Conservation (phyloP, 1,140 invertebrate genomes). For the Caenorhabditis tropicalis region DNA sequence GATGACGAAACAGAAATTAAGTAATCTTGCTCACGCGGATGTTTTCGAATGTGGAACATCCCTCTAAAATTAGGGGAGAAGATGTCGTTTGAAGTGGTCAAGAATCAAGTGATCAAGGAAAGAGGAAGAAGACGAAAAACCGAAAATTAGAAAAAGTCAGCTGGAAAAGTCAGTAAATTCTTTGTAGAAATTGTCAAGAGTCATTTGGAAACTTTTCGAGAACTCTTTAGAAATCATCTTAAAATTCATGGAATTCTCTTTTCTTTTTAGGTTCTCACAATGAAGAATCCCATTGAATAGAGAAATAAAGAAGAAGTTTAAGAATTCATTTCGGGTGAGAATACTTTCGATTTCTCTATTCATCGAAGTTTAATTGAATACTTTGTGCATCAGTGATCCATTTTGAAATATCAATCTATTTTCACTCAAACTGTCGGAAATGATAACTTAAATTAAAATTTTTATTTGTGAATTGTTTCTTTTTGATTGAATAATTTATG, state of each 20-base stretch:
- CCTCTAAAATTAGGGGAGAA: not conserved
- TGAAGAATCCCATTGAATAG: not conserved
- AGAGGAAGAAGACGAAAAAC: not conserved
- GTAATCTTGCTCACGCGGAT: not conserved
- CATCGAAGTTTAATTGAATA: not conserved
- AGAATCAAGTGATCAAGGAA: not conserved
- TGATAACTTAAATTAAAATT: not conserved
- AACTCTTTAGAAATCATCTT: not conserved
- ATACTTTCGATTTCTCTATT: not conserved
- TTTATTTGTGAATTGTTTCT: not conserved
- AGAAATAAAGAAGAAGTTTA: not conserved
- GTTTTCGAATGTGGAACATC: constrained; percentile 13
- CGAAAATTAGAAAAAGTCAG: no score
- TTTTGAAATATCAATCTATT: no score
- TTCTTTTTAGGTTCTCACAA: not conserved
- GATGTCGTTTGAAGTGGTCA: not conserved
- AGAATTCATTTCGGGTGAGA: not conserved
- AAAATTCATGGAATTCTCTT: not conserved
- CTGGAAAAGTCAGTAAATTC: no score
- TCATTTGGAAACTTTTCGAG: not conserved
- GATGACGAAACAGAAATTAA: not conserved
- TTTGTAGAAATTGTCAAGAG: not conserved
- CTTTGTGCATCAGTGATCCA: no score
- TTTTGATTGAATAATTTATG: not conserved
- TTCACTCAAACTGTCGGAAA: not conserved